These are phyloP conservation scores for Rhyacophila evoluta DNA, from an alignment of 2,888 invertebrate species.

Conservation along the genomic window DNA sequence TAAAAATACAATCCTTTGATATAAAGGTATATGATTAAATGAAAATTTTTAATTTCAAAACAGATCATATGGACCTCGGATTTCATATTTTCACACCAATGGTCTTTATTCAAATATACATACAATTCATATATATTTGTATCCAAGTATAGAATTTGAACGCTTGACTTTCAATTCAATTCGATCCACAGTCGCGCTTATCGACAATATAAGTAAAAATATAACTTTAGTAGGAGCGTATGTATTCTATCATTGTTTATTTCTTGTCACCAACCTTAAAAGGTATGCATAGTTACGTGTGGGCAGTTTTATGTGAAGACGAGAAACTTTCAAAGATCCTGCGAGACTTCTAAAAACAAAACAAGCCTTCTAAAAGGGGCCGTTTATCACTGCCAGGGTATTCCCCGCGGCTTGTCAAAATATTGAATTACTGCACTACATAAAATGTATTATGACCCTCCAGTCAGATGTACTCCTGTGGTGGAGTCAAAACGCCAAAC, in stretches of 20 bases:
- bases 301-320: slow-evolving; percentile 7
- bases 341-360: slow-evolving; percentile 21
- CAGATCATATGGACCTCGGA: too few species aligned
- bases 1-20: too few species aligned
- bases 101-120: too few species aligned
- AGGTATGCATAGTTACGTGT: neutral
- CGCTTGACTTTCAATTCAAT: too few species aligned
- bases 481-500: neutral
- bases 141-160: too few species aligned
- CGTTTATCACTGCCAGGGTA: slow-evolving; percentile 50
- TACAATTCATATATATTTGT: too few species aligned
- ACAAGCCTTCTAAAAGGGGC: slow-evolving; percentile 41
- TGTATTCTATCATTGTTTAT: neutral
- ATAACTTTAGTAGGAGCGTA: neutral
- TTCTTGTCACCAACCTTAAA: neutral
- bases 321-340: slow-evolving; percentile 22
- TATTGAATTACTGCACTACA: slow-evolving; percentile 52
- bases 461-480: neutral
- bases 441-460: slow-evolving; percentile 36
- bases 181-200: too few species aligned
- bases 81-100: too few species aligned
- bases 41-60: too few species aligned
- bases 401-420: slow-evolving; percentile 51
- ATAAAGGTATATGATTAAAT: too few species aligned
- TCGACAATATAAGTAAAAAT: too few species aligned